These are phyloP conservation scores for Nyleta sp. DNA, from an alignment of 2,888 invertebrate species.

Conservation along the genomic window DNA sequence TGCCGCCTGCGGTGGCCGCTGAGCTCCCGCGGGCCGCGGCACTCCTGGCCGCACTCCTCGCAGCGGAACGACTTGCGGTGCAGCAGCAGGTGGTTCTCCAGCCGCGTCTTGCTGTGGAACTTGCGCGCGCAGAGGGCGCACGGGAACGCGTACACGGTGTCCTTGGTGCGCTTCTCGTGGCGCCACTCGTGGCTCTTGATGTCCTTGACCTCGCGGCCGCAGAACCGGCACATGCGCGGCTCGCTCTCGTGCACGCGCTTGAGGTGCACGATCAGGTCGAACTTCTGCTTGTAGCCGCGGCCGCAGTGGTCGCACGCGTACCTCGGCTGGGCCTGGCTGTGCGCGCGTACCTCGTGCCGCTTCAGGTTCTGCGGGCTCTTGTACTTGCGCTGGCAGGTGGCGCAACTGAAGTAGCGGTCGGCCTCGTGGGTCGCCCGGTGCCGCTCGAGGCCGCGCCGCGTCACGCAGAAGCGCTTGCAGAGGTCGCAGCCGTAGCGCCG, in stretches of 20 bases:
- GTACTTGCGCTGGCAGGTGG: slow-evolving; percentile 59
- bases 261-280: slow-evolving; percentile 69
- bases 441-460: slow-evolving; percentile 54
- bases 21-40: slow-evolving; percentile 66
- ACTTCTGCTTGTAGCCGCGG: slow-evolving; percentile 68
- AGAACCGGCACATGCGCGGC: slow-evolving; percentile 71
- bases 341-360: slow-evolving; percentile 58
- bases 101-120: slow-evolving; percentile 70
- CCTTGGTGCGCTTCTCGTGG: slow-evolving; percentile 68
- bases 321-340: slow-evolving; percentile 49
- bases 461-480: slow-evolving; percentile 64
- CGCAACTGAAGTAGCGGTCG: slow-evolving; percentile 46
- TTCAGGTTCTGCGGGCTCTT: slow-evolving; percentile 62
- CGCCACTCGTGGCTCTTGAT: slow-evolving; percentile 74
- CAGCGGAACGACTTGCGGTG: slow-evolving; percentile 71
- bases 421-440: slow-evolving; percentile 40
- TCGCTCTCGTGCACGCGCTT: slow-evolving; percentile 64
- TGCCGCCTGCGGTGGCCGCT: slow-evolving; percentile 71
- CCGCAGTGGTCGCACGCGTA: slow-evolving; percentile 72
- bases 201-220: slow-evolving; percentile 72
- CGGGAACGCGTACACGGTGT: slow-evolving; percentile 62
- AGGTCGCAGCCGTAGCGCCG: slow-evolving; percentile 66
- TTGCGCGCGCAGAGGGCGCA: slow-evolving; percentile 72
- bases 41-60: slow-evolving; percentile 70
- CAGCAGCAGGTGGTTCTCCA: slow-evolving; percentile 71